phyloP scores from a whole-genome alignment of 1,140 invertebrate species.

The Leptopilina boulardi region DNA sequence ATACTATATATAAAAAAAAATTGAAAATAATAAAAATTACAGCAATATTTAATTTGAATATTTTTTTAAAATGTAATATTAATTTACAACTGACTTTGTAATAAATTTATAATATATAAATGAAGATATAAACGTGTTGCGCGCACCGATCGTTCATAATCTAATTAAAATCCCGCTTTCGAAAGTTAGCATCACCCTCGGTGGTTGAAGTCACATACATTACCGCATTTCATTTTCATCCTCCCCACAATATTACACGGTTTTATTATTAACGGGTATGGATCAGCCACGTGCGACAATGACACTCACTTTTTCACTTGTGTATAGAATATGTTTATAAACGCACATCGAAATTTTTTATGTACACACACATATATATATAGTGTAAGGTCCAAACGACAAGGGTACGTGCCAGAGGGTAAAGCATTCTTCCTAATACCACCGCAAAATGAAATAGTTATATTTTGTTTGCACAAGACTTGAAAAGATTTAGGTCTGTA shows the following conservation, averaged over 20 bases:
- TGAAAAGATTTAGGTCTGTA: constrained; percentile 38
- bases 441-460: constrained; percentile 53
- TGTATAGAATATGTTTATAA: constrained; percentile 32
- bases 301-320: constrained; percentile 38
- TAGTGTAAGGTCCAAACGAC: neutral
- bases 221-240: constrained; percentile 31
- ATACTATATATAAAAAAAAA: too few species aligned
- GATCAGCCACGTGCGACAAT: constrained; percentile 56
- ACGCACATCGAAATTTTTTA: constrained; percentile 44
- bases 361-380: constrained; percentile 37
- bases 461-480: constrained; percentile 52
- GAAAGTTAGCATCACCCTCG: constrained; percentile 38
- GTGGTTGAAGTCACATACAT: constrained; percentile 12
- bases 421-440: constrained; percentile 47
- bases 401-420: constrained; percentile 34
- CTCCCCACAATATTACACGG: constrained; percentile 45
- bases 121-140: constrained; percentile 21
- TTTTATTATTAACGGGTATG: constrained; percentile 58
- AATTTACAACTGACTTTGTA: constrained; percentile 18
- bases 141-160: constrained; percentile 62
- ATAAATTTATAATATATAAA: too few species aligned
- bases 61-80: too few species aligned
- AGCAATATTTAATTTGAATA: too few species aligned
- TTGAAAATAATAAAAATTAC: too few species aligned
- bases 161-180: constrained; percentile 61